Base-by-base conservation (phyloP, 2,113 vertebrate genomes). In the Triplophysa dalaica region DNA sequence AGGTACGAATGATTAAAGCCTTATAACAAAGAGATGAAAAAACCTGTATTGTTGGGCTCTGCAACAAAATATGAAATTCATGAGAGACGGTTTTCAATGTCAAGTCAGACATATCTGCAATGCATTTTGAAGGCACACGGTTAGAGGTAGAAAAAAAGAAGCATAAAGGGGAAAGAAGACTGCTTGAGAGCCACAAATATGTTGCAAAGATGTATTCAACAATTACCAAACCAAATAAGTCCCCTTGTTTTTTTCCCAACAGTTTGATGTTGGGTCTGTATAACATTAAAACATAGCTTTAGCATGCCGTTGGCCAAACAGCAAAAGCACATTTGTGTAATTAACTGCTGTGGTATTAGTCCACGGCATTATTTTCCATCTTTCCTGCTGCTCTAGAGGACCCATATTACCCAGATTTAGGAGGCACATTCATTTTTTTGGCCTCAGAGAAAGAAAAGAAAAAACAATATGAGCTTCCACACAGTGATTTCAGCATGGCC, bases 171-270 rank as follows among this genome's bases (percentile, higher is more conserved):
- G 10, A 61, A n/a, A 10, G 45, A 64, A 61, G 33, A 69, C 29
- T 70, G 52, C 58, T 54, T 19, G 22, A 66, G 69, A 70, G 54
- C 68, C 81, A 66, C 56, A 81, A 79, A 81, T 76, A 81, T 76
- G 65, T 70, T 45, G 78, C 68, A 82, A 75, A 79, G 56, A 79
- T 83, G 56, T 54, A 76, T 85, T 82, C 26, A 58, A 29, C 76
- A 82, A 85, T 85, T 79, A 85, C 81, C 70, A 63, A 82, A 82
- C 78, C 68, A 80, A 82, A 84, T 74, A 82, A 82, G 54, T 56
- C 70, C 21, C 62, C 66, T 11, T 56, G 21, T 78, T 24, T 58
- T 61, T 80, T 72, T 45, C 8, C 22, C 4, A 56, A 52, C 19
- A 26, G 48, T 63, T 61, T n/a, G 61, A 70, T 50, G 26, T 19